Evolutionary conservation across 2,888 invertebrate genomes (phyloP), one percentile per base, ranked within the genome.

Genomic region (Nesidiocoris tenuis): DNA sequence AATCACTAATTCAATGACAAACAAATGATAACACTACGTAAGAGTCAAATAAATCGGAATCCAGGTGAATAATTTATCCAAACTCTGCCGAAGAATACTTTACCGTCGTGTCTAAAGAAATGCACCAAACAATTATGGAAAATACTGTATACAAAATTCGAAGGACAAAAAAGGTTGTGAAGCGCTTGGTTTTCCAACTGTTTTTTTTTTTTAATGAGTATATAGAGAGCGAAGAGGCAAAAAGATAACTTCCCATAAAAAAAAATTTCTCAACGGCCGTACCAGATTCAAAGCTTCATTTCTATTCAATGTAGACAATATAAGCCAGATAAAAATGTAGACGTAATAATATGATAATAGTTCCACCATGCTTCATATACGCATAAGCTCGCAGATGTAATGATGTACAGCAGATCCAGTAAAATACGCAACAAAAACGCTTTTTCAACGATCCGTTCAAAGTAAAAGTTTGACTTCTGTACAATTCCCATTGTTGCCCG

Each of bases 261-360:
- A 9, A 59, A 2, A 24, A 17, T 71, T 21, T 61, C 72, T 72
- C 18, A 61, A 63, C 72, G 61, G 72, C 70, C 24, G 23, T 5
- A 64, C 59, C 24, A 55, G 21, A 39, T 65, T 65, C n/a, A 21
- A 18, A 39, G 67, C 21, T 56, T 22, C 9, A 54, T 67, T 54
- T 39, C 1, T 64, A 24, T 24, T 24, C 17, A 18, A 65, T 19
- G 55, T 22, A 18, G 23, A 65, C 57, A 56, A 12, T 68, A 56
- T 57, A 70, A 70, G 72, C 61, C 72, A 72, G 25, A 71, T 72
- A 72, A 72, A 72, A 72, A 72, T n/a, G n/a, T n/a, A n/a, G n/a
- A n/a, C n/a, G n/a, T n/a, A n/a, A n/a, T n/a, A n/a, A n/a, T n/a
- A n/a, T n/a, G n/a, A n/a, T n/a, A n/a, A n/a, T 59, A 59, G 39